These are phyloP conservation scores for Heliangelus exortis DNA, from an alignment of 2,797 vertebrate genomes.

Conservation along the genomic window DNA sequence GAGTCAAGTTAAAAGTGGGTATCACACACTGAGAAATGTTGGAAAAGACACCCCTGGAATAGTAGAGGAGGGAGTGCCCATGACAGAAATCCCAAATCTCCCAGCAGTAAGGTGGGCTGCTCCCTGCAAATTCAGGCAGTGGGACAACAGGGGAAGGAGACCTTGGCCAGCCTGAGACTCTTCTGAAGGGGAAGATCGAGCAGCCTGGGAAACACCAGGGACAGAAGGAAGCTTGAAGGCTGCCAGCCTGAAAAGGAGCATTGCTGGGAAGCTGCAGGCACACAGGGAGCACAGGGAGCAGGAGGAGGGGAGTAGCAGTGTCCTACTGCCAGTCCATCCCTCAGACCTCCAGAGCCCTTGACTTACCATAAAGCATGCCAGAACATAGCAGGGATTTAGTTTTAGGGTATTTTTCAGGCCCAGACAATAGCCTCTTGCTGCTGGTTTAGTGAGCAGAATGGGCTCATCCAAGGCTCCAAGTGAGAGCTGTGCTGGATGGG, in stretches of 20 bases:
- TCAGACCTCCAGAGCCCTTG: neutral
- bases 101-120: neutral
- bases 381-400: neutral
- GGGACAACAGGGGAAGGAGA: neutral
- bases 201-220: neutral
- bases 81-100: neutral
- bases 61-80: neutral
- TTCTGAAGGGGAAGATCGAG: neutral
- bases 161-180: neutral
- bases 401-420: neutral
- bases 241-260: neutral
- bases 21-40: fast-evolving
- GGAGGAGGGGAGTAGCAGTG: fast-evolving
- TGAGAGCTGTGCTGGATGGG: fast-evolving
- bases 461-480: neutral
- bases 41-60: neutral
- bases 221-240: neutral
- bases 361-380: fast-evolving
- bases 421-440: fast-evolving
- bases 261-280: neutral
- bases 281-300: fast-evolving
- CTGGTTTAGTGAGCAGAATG: neutral
- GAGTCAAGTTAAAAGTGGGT: neutral
- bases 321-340: neutral
- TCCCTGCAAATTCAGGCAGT: neutral